Evolutionary conservation across 92 coral and sea anemone species (phyloP), one percentile per base, ranked within the genome.

Genomic region (Epizoanthus illoricatus): DNA sequence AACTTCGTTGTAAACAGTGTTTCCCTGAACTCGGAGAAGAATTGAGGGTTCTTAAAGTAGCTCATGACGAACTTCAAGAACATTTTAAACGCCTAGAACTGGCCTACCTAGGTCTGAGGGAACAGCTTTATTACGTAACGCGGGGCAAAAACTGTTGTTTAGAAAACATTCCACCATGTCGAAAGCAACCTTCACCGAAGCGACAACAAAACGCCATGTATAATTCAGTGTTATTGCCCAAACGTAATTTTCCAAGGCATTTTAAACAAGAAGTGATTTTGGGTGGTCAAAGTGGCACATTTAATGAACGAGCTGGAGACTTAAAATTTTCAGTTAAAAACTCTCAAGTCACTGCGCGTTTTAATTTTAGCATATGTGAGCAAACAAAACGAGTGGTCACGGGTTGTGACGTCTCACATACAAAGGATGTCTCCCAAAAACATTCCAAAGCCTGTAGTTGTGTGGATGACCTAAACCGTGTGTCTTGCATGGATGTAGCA

Each of bases 121-220:
- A 65, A 40, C 70, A 65, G 40, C 70, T 65, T 65, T 65, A 65
- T 40, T 65, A 65, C 70, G 39, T 65, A 10, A 65, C 70, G 21
- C 21, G 70, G 17, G 12, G 16, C n/a, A 65, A 65, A 5, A 11
- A 12, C 70, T 23, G 70, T 40, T 24, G 43, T 40, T 65, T 65
- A 13, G 70, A 11, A 24, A 12, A 17, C 18, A 65, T 17, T 40
- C 70, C 41, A 17, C 70, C 40, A 17, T 9, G 70, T 40, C 33
- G 70, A 40, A 65, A 65, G 42, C 70, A 65, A 17, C 70, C 70
- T 40, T 65, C 40, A 65, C 70, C 33, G 40, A 65, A 65, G 18
- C 70, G 70, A 39, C 18, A 33, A 65, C 43, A 9, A 28, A 65
- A 9, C 17, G 5, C 16, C 5, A 5, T 65, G 70, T 17, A 17